Evolutionary conservation across 2,113 vertebrate genomes (phyloP).

Genomic region (Physeter macrocephalus): DNA sequence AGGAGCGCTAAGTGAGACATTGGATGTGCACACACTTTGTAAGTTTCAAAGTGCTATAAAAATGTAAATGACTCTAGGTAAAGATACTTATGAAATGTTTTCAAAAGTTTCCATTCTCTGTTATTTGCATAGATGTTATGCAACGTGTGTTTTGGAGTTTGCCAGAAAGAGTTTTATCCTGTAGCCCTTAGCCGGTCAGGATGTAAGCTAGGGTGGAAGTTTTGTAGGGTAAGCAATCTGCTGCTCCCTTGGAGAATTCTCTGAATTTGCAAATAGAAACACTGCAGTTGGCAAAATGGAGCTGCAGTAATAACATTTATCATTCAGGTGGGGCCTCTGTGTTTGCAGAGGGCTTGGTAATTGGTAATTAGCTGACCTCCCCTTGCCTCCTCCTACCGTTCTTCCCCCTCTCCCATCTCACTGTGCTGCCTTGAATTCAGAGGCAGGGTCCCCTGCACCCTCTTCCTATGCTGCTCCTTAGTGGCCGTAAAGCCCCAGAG

Average conservation of each 20-base stretch:
- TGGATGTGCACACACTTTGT: neutral
- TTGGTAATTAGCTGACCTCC: neutral
- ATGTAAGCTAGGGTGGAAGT: conserved; percentile 24
- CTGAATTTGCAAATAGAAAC: conserved; percentile 62
- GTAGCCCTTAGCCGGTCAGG: neutral
- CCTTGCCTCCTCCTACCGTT: neutral
- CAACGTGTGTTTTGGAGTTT: conserved; percentile 18
- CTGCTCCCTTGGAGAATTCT: conserved; percentile 63
- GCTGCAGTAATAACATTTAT: conserved; percentile 33
- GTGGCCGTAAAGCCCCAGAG: neutral
- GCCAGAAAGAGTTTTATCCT: conserved; percentile 38
- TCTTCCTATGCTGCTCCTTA: neutral
- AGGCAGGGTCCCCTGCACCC: neutral
- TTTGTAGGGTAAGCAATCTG: conserved; percentile 67
- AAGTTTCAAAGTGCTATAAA: neutral
- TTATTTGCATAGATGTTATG: conserved; percentile 24
- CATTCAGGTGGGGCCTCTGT: conserved; percentile 32
- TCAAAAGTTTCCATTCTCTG: neutral
- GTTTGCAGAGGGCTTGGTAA: conserved; percentile 27
- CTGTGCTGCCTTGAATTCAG: neutral
- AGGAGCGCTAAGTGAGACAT: neutral
- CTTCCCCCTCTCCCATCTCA: neutral
- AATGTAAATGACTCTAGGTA: neutral
- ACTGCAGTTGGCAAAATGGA: conserved; percentile 37
- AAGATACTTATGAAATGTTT: neutral